Evolutionary conservation across 2,797 vertebrate genomes (phyloP), one percentile per base, ranked within the genome.

Genomic region (Falco novaeseelandiae): DNA sequence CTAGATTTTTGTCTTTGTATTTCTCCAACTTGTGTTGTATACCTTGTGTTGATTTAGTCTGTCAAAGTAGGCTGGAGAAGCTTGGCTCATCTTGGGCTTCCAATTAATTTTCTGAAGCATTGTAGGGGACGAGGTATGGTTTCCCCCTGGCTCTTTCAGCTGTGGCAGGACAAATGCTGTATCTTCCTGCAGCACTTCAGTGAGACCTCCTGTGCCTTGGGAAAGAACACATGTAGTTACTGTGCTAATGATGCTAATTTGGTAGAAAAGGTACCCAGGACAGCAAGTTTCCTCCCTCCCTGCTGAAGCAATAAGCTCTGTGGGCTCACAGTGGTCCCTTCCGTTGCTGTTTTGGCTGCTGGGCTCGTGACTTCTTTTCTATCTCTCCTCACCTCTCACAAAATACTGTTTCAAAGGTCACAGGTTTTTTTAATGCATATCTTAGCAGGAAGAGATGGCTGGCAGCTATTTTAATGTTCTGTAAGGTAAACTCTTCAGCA

Each of bases 1-100:
- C 51, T 48, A 27, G 71, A 12, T 87, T 80, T 88, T 55, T 93
- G 55, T 83, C 67, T 69, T 74, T 91, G 82, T 46, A 79, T 61
- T 84, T 58, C 67, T 87, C 54, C 25, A 38, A 12, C 42, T 62
- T 71, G 32, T 54, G 21, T 79, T 52, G 25, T 57, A 12, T 23
- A 36, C 61, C 63, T 82, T 80, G 59, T 36, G 55, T 63, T 79
- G 63, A 32, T 85, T 82, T 77, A 25, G 36, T 49, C 38, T 86
- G 70, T 82, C 83, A 61, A 63, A 66, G 70, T 34, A 66, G 61
- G 36, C 77, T 79, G 85, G 61, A 78, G 76, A 81, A 49, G 22
- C 38, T 52, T 66, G 34, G 8, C 20, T 83, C 52, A 8, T 57
- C 48, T 36, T 20, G 18, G 73, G 27, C 40, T 84, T 84, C 40